Evolutionary conservation across 2,888 invertebrate species (phyloP).

Genomic region (Lydus trimaculatus): DNA sequence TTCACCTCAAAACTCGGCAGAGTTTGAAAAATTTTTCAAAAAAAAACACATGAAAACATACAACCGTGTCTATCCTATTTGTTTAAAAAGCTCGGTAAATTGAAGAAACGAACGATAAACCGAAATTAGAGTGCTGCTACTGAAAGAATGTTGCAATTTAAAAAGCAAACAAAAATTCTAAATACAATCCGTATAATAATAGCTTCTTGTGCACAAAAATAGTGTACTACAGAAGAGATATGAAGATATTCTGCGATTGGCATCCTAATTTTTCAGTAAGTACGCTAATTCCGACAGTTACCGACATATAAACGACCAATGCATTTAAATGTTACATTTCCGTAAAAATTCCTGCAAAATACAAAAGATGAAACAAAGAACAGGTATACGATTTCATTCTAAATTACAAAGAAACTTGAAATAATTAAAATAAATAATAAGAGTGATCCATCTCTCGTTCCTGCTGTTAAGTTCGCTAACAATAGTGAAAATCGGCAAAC

Average conservation of each 20-base stretch:
- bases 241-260: conserved; percentile 40
- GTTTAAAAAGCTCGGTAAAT: background rate
- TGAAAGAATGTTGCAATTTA: background rate
- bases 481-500: background rate
- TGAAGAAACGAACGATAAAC: conserved; percentile 1
- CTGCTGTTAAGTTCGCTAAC: background rate
- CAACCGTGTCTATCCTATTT: background rate
- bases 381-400: background rate
- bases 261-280: conserved; percentile 43
- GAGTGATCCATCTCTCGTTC: background rate
- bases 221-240: conserved; percentile 20
- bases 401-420: background rate
- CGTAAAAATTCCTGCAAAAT: too few relatives aligned
- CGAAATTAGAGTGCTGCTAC: background rate
- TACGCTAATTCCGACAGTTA: conserved; percentile 48
- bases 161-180: background rate
- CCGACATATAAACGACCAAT: conserved; percentile 51
- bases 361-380: conserved; percentile 37
- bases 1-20: background rate
- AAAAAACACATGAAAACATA: background rate
- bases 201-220: background rate
- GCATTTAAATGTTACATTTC: conserved; percentile 58
- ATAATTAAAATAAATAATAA: background rate
- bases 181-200: background rate
- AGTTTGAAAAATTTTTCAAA: background rate